phyloP scores from a whole-genome alignment of 1,140 invertebrate species.

The Orchestia grillus region DNA sequence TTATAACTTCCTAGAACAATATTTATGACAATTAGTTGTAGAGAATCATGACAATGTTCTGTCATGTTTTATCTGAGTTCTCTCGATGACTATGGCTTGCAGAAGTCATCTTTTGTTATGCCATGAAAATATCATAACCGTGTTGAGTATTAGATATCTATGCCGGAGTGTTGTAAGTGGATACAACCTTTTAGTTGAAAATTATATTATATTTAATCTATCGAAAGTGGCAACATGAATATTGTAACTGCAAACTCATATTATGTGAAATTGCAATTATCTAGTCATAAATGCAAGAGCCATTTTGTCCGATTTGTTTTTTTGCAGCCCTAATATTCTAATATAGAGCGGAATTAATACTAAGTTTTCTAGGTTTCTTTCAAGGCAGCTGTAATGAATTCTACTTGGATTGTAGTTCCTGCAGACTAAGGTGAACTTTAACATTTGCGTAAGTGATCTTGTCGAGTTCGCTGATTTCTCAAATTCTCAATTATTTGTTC shows the following conservation, averaged over 20 bases:
- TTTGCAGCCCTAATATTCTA: background rate
- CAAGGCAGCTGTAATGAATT: background rate
- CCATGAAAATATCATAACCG: background rate
- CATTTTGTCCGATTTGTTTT: background rate
- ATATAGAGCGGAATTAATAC: background rate
- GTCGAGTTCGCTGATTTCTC: background rate
- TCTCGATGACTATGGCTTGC: background rate
- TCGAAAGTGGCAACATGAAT: background rate
- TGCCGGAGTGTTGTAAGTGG: background rate
- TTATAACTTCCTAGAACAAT: background rate
- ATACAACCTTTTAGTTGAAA: background rate
- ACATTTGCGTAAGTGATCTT: background rate
- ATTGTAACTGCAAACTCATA: background rate
- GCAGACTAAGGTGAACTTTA: background rate
- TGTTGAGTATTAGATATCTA: background rate
- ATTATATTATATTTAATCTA: background rate
- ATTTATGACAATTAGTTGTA: background rate
- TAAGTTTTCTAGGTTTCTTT: background rate
- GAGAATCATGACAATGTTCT: background rate
- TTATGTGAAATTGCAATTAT: background rate
- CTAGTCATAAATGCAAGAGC: background rate
- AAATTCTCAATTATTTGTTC: background rate
- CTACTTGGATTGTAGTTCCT: background rate
- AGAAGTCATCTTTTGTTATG: background rate
- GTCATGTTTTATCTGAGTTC: background rate